Base-by-base conservation (phyloP, 1,140 invertebrate species). In the Campoletis sonorensis region DNA sequence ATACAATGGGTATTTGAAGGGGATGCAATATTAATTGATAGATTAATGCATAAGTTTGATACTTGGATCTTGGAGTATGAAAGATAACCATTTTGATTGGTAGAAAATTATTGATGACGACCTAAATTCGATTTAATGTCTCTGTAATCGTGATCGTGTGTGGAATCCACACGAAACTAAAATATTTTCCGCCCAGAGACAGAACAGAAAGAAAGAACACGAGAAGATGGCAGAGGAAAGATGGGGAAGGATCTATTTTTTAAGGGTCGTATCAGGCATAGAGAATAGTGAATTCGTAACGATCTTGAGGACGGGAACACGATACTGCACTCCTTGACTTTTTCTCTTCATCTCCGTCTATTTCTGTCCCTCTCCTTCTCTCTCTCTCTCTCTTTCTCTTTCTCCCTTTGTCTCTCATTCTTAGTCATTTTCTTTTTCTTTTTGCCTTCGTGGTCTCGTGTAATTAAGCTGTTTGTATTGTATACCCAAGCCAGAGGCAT, bases 401-500 rank as follows among this genome's bases (percentile, higher is more conserved):
- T 33, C 26, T 68, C 54, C 18, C 64, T 45, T 37, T 54, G 2
- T 68, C 18, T 40, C 16, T 67, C 54, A 7, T 3, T 67, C 30
- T 27, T 16, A 54, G n/a, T 30, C 64, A 18, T 23, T 49, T 10
- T 51, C 23, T 27, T 26, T 71, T 33, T 71, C 45, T 26, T 49
- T 70, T 54, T 71, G 71, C 80, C 58, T 81, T 83, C 82, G 82
- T 84, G 30, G 30, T 10, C 11, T 83, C 85, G 86, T 88, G 81
- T 89, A 90, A 91, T 91, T 91, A 90, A 90, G 88, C 87, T 87
- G 89, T 90, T 89, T 86, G 84, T 85, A 86, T 88, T 86, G 86
- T 85, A 84, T 72, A n/a, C 8, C 67, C 67, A 78, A 61, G 78
- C 67, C 79, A 76, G 72, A 67, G 75, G 82, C 78, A 73, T 72